phyloP scores from a whole-genome alignment of 2,888 invertebrate species.

The Lepidocyrtinus sp. region DNA sequence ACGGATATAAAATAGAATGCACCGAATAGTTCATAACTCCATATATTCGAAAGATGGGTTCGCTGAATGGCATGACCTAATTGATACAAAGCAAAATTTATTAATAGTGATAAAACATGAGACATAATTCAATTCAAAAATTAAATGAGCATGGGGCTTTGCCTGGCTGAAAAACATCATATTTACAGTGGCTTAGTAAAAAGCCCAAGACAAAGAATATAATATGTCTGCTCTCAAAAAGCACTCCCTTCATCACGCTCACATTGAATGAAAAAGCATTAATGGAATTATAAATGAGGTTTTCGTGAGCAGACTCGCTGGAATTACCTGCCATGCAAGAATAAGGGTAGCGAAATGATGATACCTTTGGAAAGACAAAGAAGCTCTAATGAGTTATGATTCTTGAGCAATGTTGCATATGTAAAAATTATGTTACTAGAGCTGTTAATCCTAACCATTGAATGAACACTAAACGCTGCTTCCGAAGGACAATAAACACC shows the following conservation, averaged over 20 bases:
- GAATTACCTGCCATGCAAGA: slow-evolving; percentile 15
- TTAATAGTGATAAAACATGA: no score
- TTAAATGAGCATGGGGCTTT: no score
- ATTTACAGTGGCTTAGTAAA: no score
- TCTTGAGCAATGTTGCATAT: background rate
- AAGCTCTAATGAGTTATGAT: background rate
- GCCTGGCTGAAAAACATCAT: no score
- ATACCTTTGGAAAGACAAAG: background rate
- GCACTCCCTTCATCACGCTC: no score
- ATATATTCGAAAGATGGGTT: slow-evolving; percentile 44
- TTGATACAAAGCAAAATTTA: no score
- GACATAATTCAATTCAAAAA: no score
- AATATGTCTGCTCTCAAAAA: no score
- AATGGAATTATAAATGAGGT: background rate
- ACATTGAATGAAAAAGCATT: background rate
- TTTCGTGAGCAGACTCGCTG: no score
- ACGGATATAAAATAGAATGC: slow-evolving; percentile 57
- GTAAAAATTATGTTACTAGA: background rate
- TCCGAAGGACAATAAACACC: slow-evolving; percentile 46
- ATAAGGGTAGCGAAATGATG: background rate
- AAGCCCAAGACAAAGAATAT: no score
- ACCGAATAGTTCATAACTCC: slow-evolving; percentile 61
- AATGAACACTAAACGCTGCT: slow-evolving; percentile 37
- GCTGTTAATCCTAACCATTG: slow-evolving; percentile 44
- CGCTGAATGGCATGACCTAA: slow-evolving; percentile 44